phyloP scores from a whole-genome alignment of 2,797 vertebrate species.

The Eurystomus glaucurus region DNA sequence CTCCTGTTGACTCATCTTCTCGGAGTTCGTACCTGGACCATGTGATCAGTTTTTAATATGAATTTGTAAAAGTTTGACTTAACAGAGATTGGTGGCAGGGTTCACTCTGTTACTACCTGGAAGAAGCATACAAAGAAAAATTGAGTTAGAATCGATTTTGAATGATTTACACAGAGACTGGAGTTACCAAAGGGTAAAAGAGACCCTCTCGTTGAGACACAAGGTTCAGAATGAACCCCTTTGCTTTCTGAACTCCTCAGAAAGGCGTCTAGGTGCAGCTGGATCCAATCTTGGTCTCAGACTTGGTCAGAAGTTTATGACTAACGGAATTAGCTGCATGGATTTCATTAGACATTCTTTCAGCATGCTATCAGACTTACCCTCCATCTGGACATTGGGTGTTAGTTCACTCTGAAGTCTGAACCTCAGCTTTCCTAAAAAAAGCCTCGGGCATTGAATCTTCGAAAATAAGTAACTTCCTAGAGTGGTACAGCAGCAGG shows the following conservation, averaged over 20 bases:
- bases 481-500: not conserved
- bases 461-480: no score
- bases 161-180: not conserved
- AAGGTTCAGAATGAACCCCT: not conserved
- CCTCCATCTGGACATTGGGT: not conserved
- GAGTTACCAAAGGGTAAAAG: not conserved
- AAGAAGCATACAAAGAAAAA: not conserved
- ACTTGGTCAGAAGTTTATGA: not conserved
- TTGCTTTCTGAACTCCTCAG: not conserved
- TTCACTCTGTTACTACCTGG: not conserved
- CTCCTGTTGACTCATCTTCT: not conserved
- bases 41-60: not conserved
- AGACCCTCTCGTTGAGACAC: not conserved
- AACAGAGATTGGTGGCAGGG: not conserved
- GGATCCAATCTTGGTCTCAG: not conserved
- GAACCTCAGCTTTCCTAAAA: not conserved
- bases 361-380: not conserved
- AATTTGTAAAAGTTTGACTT: not conserved
- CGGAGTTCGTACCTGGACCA: not conserved
- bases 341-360: not conserved
- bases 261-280: not conserved
- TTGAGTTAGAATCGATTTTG: not conserved
- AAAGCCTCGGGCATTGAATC: not conserved
- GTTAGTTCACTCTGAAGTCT: not conserved
- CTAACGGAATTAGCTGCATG: not conserved